phyloP scores from a whole-genome alignment of 1,140 invertebrate genomes.

The Lepidurus apus region DNA sequence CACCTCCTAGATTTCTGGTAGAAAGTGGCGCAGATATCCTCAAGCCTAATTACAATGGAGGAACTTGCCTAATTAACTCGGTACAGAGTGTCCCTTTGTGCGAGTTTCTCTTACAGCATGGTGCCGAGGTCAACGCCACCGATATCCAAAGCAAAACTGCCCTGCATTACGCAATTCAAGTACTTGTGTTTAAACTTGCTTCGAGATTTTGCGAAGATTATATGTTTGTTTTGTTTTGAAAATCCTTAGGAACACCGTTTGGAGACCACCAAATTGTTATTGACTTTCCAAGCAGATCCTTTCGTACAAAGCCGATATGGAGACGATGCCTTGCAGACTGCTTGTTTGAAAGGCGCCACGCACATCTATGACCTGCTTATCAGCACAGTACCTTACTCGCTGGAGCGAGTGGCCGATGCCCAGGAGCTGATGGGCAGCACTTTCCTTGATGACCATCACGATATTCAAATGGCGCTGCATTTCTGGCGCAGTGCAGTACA shows the following conservation, averaged over 20 bases:
- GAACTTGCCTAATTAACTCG: slow-evolving; percentile 88
- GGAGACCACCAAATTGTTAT: slow-evolving; percentile 74
- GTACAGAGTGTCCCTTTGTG: slow-evolving; percentile 79
- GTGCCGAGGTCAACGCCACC: slow-evolving; percentile 74
- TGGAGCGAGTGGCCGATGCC: slow-evolving; percentile 68
- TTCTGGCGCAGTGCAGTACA: slow-evolving; percentile 60
- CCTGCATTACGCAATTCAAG: slow-evolving; percentile 88
- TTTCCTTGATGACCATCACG: slow-evolving; percentile 60
- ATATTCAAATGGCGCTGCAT: slow-evolving; percentile 43
- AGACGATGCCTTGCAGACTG: slow-evolving; percentile 84
- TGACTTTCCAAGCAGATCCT: slow-evolving; percentile 73
- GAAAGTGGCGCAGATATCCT: slow-evolving; percentile 78
- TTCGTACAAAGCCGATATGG: slow-evolving; percentile 69
- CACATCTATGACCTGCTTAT: slow-evolving; percentile 73
- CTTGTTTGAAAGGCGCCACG: slow-evolving; percentile 79
- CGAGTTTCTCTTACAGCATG: slow-evolving; percentile 67
- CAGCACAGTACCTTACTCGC: slow-evolving; percentile 55
- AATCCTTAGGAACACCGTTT: slow-evolving; percentile 53
- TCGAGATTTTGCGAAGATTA: neutral
- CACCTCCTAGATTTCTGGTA: slow-evolving; percentile 56
- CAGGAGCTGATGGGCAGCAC: slow-evolving; percentile 78
- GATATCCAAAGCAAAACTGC: slow-evolving; percentile 89
- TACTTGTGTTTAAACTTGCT: slow-evolving; percentile 50
- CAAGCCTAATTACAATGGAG: slow-evolving; percentile 82
- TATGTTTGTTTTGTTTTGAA: neutral